Conservation (phyloP, 92 coral and sea anemone species). For the Epizoanthus stellaris region DNA sequence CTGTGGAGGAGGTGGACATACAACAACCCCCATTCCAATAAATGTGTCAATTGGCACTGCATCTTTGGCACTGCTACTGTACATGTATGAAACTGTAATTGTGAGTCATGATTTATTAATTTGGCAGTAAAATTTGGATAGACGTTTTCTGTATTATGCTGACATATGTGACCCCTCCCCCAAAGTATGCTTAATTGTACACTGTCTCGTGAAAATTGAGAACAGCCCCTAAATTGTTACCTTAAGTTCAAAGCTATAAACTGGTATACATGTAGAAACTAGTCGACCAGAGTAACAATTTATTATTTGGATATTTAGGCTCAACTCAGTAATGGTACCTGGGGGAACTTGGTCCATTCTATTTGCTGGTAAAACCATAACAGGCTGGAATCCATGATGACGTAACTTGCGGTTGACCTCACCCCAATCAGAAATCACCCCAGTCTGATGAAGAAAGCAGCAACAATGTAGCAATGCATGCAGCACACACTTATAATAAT, state of each 20-base stretch:
- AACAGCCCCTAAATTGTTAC: no score
- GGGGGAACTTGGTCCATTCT: conserved; percentile 70
- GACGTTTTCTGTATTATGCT: no score
- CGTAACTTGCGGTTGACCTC: conserved; percentile 85
- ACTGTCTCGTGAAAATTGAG: no score
- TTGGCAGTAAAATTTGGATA: no score
- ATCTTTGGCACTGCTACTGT: no score
- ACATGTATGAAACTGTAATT: no score
- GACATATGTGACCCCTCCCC: no score
- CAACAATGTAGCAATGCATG: background rate
- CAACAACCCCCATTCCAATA: no score
- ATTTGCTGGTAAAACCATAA: conserved; percentile 80
- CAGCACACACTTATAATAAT: background rate
- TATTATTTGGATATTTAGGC: background rate
- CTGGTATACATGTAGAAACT: background rate
- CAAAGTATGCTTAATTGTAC: no score
- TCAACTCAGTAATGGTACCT: conserved; percentile 51
- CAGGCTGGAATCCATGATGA: conserved; percentile 96
- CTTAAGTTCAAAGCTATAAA: background rate
- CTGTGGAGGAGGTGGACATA: no score
- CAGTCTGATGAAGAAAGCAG: conserved; percentile 58
- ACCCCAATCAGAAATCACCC: conserved; percentile 87
- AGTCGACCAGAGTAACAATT: background rate
- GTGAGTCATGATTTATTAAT: no score
- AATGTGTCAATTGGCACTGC: no score